Evolutionary conservation across 2,888 invertebrate species (phyloP).

Genomic region (Macropis europaea): DNA sequence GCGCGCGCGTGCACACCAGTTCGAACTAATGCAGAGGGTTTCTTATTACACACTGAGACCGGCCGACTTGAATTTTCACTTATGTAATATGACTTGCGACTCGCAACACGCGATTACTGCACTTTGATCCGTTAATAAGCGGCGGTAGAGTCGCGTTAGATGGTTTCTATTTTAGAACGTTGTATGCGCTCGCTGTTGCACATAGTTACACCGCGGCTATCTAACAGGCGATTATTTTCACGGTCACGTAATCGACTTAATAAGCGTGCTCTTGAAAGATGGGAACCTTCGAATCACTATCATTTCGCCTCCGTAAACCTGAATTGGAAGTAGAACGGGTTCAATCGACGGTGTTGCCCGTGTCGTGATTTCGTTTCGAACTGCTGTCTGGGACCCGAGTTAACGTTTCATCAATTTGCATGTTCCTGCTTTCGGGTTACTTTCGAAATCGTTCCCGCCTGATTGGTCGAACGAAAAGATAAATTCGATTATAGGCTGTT

Average conservation of each 20-base stretch:
- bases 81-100: constrained; percentile 28
- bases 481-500: no score
- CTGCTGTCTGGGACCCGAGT: background rate
- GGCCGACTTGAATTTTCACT: constrained; percentile 23
- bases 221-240: constrained; percentile 36
- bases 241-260: constrained; percentile 40
- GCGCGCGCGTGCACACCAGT: no score
- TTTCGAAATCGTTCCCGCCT: no score
- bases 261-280: background rate
- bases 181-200: background rate
- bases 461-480: no score
- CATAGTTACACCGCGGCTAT: constrained; percentile 6
- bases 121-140: constrained; percentile 36
- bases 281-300: background rate
- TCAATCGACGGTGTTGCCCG: background rate
- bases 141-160: background rate
- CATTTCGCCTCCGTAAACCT: background rate
- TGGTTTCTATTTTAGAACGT: constrained; percentile 37
- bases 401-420: background rate
- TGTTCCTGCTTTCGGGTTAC: no score
- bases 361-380: background rate
- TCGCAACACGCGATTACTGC: constrained; percentile 26
- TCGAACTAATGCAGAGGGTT: background rate
- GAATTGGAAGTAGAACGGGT: constrained; percentile 10
- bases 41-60: background rate